Conservation (phyloP, 1,140 invertebrate genomes). For the Globodera ellingtonae region DNA sequence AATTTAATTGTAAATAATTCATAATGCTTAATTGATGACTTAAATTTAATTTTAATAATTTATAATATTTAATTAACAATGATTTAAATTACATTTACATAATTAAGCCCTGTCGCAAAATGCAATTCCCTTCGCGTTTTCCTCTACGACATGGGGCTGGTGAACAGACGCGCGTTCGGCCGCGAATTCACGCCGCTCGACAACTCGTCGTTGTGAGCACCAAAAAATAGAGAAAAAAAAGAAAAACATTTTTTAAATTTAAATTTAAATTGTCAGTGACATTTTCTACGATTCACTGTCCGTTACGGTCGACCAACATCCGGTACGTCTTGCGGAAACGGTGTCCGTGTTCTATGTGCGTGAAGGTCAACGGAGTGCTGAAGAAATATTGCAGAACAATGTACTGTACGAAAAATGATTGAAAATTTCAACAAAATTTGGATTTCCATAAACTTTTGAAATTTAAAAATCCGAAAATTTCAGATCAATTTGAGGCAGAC, state of each 20-base stretch:
- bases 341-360: conserved; percentile 92
- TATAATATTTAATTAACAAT: neutral
- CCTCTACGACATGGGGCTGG: conserved; percentile 61
- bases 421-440: too few relatives aligned
- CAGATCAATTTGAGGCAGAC: conserved; percentile 52
- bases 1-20: too few relatives aligned
- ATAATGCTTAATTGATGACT: too few relatives aligned
- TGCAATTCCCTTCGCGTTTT: conserved; percentile 61
- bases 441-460: neutral
- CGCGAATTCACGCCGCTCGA: conserved; percentile 50
- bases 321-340: conserved; percentile 77
- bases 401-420: conserved; percentile 67
- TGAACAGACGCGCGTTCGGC: conserved; percentile 50
- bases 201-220: conserved; percentile 32
- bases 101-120: conserved; percentile 45
- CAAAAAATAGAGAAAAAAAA: neutral
- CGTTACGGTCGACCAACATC: conserved; percentile 51
- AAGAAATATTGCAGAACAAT: conserved; percentile 83
- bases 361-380: conserved; percentile 76
- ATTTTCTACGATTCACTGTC: conserved; percentile 57
- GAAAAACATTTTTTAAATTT: neutral
- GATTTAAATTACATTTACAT: neutral
- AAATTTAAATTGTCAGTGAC: conserved; percentile 29
- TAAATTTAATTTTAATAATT: too few relatives aligned
- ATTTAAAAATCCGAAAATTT: conserved; percentile 18